Conservation (phyloP, 2,113 vertebrate genomes). For the Speoplatyrhinus poulsoni region DNA sequence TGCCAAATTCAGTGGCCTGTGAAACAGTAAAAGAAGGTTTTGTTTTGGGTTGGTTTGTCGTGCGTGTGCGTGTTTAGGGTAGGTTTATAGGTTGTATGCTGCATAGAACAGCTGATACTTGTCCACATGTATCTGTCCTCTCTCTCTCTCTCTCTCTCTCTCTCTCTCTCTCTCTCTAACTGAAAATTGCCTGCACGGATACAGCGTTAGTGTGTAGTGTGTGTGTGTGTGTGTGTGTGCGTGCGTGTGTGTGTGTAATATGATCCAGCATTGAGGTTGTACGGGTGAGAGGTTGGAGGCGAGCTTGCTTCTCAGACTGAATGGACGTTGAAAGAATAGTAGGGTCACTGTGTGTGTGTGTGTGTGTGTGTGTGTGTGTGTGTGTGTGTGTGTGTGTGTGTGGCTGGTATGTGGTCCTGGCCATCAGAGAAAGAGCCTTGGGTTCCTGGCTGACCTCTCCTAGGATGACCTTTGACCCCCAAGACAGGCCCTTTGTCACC, state of each 20-base stretch:
- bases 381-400: conserved; percentile 1
- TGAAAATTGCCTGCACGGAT: not conserved
- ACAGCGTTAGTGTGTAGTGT: not conserved
- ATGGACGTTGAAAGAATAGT: conserved; percentile 44
- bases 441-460: conserved; percentile 73
- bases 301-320: conserved; percentile 29
- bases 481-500: conserved; percentile 71
- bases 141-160: not conserved
- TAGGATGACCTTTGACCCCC: conserved; percentile 65
- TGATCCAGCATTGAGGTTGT: conserved; percentile 34
- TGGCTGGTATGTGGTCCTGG: conserved; percentile 60
- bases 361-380: conserved; percentile 13
- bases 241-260: conserved; percentile 28
- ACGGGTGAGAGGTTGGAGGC: conserved; percentile 33
- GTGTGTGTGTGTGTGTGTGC: conserved; percentile 5
- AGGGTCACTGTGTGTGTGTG: conserved; percentile 32
- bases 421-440: conserved; percentile 59
- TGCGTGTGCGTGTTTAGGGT: conserved; percentile 11
- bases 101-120: conserved; percentile 43
- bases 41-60: conserved; percentile 46
- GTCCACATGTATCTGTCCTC: conserved; percentile 4
- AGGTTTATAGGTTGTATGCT: conserved; percentile 19
- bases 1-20: conserved; percentile 19
- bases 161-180: conserved; percentile 9
- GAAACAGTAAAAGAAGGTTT: conserved; percentile 59